Conservation (phyloP, 30 jellyfish, hydroid and myxozoan species). For the Turritopsis rubra region DNA sequence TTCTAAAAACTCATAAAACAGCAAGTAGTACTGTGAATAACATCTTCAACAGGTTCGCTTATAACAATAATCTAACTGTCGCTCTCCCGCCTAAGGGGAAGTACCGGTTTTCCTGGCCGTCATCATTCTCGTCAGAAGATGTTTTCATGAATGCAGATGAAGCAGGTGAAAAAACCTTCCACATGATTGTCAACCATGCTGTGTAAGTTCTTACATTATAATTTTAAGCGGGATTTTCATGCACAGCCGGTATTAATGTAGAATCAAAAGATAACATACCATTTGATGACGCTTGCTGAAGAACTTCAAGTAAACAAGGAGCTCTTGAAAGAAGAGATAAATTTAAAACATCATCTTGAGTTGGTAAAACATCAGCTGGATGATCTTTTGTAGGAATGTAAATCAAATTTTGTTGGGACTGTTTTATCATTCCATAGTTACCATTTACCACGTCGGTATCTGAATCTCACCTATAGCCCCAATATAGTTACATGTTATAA, state of each 20-base stretch:
- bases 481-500: too few relatives aligned
- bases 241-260: background rate
- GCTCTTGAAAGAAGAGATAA: too few relatives aligned
- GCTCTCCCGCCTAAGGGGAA: slow-evolving; percentile 76
- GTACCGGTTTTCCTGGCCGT: slow-evolving; percentile 79
- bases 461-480: too few relatives aligned
- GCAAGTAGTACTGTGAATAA: slow-evolving; percentile 89
- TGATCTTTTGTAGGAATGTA: too few relatives aligned
- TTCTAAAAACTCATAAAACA: slow-evolving; percentile 87
- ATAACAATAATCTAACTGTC: slow-evolving; percentile 51
- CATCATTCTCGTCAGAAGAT: background rate
- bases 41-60: slow-evolving; percentile 82
- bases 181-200: slow-evolving; percentile 82
- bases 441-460: too few relatives aligned
- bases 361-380: too few relatives aligned
- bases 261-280: background rate
- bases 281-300: too few relatives aligned
- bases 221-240: background rate
- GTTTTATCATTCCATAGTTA: too few relatives aligned
- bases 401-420: too few relatives aligned
- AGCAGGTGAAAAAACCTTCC: slow-evolving; percentile 78
- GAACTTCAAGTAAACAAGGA: too few relatives aligned
- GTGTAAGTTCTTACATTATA: slow-evolving; percentile 17
- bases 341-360: too few relatives aligned
- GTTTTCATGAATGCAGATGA: slow-evolving; percentile 41